These are phyloP conservation scores for Nymphalis c-album DNA, from an alignment of 2,888 invertebrate genomes.

Conservation along the genomic window DNA sequence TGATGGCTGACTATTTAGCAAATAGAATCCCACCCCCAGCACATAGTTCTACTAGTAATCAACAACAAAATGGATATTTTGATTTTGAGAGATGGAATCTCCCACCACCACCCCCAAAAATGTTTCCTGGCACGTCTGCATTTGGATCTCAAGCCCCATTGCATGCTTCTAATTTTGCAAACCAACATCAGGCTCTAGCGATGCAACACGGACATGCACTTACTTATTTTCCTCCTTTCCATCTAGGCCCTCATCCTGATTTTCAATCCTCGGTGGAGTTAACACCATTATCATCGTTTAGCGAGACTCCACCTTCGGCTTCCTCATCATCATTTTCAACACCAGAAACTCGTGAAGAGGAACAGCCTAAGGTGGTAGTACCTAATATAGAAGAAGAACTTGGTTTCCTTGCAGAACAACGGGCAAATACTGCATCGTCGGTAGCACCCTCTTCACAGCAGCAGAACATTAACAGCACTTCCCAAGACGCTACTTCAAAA, in stretches of 20 bases:
- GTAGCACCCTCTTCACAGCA: conserved; percentile 79
- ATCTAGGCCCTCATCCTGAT: conserved; percentile 86
- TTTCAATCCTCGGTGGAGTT: conserved; percentile 85
- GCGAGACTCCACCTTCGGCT: conserved; percentile 82
- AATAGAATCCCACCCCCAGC: conserved; percentile 87
- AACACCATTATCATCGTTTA: conserved; percentile 81
- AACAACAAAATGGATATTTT: conserved; percentile 86
- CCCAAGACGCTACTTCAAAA: conserved; percentile 76
- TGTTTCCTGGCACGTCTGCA: conserved; percentile 83
- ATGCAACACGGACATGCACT: conserved; percentile 86
- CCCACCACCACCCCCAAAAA: conserved; percentile 85
- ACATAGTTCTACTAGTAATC: conserved; percentile 83
- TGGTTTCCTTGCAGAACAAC: conserved; percentile 87
- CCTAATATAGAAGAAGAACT: conserved; percentile 94
- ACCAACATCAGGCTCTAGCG: conserved; percentile 85
- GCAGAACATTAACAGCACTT: conserved; percentile 73
- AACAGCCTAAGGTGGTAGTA: conserved; percentile 91
- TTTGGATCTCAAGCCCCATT: conserved; percentile 82
- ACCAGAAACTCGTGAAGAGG: conserved; percentile 83
- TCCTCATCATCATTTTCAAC: conserved; percentile 80
- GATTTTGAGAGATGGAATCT: conserved; percentile 92
- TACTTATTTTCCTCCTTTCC: conserved; percentile 89
- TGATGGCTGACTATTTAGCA: conserved; percentile 80
- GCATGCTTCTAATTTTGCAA: conserved; percentile 79
- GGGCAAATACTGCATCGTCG: conserved; percentile 75